A percentile compares a stretch with the other conserved stretches of the same genome.
These are phyloP conservation scores for Heteronetta atricapilla DNA, from an alignment of 2,113 vertebrate genomes.

Conservation along the genomic window DNA sequence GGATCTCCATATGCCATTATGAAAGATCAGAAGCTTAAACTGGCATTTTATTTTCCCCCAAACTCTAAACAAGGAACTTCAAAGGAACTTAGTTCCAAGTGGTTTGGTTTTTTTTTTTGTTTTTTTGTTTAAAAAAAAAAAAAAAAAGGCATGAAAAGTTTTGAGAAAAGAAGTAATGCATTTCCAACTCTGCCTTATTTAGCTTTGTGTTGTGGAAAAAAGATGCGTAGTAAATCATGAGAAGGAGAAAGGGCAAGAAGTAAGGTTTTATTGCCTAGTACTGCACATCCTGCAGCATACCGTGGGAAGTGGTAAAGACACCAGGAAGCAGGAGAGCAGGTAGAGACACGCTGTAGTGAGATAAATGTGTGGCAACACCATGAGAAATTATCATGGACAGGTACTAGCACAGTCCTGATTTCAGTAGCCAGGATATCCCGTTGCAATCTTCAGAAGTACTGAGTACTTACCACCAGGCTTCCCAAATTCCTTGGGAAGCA, in stretches of 20 bases:
- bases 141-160: not conserved
- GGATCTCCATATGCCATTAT: not conserved
- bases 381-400: not conserved
- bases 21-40: not conserved
- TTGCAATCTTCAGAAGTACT: not conserved
- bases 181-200: not conserved
- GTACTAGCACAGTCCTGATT: not conserved
- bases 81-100: not conserved
- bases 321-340: not conserved
- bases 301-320: not conserved
- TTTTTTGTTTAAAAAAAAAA: constrained; percentile 14
- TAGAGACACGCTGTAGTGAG: not conserved
- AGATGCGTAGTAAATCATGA: not conserved
- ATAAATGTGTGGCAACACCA: not conserved
- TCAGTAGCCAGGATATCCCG: not conserved
- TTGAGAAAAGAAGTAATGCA: not conserved
- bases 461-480: not conserved
- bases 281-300: not conserved
- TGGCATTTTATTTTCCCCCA: not conserved
- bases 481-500: not conserved
- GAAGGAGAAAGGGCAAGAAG: not conserved
- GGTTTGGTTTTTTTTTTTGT: not conserved
- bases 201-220: not conserved
- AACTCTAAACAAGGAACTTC: not conserved
- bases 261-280: not conserved